Conservation (phyloP, 2,113 vertebrate genomes). For the Poeciliopsis prolifica region DNA sequence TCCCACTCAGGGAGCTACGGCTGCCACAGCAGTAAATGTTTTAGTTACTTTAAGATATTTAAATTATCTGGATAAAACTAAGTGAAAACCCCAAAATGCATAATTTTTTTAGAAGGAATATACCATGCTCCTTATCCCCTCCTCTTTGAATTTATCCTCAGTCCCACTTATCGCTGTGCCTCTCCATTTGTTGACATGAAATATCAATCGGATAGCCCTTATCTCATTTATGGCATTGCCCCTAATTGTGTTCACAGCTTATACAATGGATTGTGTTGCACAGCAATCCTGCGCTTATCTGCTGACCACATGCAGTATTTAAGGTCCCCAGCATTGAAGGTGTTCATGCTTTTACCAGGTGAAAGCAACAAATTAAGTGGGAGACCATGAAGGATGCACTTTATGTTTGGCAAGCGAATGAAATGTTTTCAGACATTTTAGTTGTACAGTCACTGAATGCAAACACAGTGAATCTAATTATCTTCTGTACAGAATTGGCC, state of each 20-base stretch:
- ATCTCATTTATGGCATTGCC: slow-evolving; percentile 54
- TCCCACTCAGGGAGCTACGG: not conserved
- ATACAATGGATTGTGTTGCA: slow-evolving; percentile 57
- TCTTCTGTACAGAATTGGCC: no score
- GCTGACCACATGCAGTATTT: slow-evolving; percentile 39
- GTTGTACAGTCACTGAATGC: no score
- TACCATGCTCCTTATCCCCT: not conserved
- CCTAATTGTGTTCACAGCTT: slow-evolving; percentile 39
- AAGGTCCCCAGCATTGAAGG: slow-evolving; percentile 1
- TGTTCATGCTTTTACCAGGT: slow-evolving; percentile 6
- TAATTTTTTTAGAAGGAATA: slow-evolving; percentile 4
- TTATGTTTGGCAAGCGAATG: not conserved
- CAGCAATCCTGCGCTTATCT: slow-evolving; percentile 37
- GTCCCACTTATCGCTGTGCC: slow-evolving; percentile 25
- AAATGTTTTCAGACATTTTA: no score
- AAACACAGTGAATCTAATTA: no score
- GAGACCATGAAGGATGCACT: not conserved
- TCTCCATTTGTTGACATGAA: slow-evolving; percentile 32
- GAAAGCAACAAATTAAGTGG: slow-evolving; percentile 26
- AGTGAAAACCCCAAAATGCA: not conserved
- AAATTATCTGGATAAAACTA: no score
- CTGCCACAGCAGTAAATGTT: not conserved
- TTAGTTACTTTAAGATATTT: no score
- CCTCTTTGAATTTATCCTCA: slow-evolving; percentile 21
- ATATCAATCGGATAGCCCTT: slow-evolving; percentile 47